These are phyloP conservation scores for Choristoneura rosaceana DNA, from an alignment of 2,888 invertebrate genomes.

Conservation along the genomic window DNA sequence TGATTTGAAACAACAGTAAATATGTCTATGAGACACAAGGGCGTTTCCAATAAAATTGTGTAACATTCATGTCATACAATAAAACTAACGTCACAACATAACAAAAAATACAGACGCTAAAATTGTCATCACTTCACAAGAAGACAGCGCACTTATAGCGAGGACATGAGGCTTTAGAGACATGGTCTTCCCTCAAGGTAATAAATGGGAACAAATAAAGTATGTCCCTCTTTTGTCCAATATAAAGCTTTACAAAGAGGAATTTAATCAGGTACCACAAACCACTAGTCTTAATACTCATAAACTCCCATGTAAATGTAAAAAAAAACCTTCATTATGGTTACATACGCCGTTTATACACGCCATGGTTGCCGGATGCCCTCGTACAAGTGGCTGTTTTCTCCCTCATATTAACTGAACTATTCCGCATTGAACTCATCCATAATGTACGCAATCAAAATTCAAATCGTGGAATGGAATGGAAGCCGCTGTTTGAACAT, in stretches of 20 bases:
- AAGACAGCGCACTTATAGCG: constrained; percentile 1
- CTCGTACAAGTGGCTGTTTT: constrained; percentile 6
- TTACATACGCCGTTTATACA: background rate
- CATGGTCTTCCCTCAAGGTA: background rate
- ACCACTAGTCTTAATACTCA: too few relatives aligned
- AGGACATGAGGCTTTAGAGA: background rate
- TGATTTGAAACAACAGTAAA: constrained; percentile 26
- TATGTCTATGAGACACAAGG: constrained; percentile 28
- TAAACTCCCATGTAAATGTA: too few relatives aligned
- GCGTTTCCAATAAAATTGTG: constrained; percentile 15
- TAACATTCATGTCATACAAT: constrained; percentile 34
- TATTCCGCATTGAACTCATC: constrained; percentile 51
- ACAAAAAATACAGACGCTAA: constrained; percentile 37
- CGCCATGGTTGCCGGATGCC: background rate
- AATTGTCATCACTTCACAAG: constrained; percentile 35
- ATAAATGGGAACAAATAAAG: background rate
- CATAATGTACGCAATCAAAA: constrained; percentile 50
- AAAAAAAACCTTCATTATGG: background rate
- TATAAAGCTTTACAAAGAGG: background rate
- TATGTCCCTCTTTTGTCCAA: background rate
- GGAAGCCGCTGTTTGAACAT: constrained; percentile 56
- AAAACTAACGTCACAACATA: constrained; percentile 34
- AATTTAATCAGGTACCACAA: background rate
- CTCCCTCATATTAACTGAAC: constrained; percentile 48
- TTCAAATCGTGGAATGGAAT: constrained; percentile 50